Conservation (phyloP, 2,888 invertebrate genomes). For the Tricholauxania praeusta region DNA sequence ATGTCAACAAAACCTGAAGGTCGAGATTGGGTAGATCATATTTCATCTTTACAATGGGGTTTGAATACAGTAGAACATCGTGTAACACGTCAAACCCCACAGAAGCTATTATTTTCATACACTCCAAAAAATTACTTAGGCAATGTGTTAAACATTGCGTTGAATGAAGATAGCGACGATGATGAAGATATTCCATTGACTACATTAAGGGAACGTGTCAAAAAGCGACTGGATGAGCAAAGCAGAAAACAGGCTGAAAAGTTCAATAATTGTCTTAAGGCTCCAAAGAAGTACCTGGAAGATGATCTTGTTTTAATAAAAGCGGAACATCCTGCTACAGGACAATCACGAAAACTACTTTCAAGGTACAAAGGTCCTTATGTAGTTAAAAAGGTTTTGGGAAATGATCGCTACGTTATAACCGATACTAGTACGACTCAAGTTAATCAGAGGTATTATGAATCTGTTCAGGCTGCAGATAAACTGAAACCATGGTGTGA, state of each 20-base stretch:
- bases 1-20: background rate
- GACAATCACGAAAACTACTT: constrained; percentile 27
- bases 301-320: constrained; percentile 32
- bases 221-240: constrained; percentile 24
- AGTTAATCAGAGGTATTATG: constrained; percentile 30
- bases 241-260: constrained; percentile 24
- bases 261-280: constrained; percentile 28
- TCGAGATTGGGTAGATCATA: background rate
- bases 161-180: background rate
- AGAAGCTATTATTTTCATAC: background rate
- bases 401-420: constrained; percentile 29
- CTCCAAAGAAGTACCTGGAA: constrained; percentile 19
- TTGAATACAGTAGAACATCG: background rate
- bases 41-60: background rate
- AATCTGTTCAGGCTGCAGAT: constrained; percentile 33
- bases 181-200: constrained; percentile 16
- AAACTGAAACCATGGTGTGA: constrained; percentile 36
- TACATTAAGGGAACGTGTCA: constrained; percentile 21
- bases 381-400: constrained; percentile 23
- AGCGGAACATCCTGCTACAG: constrained; percentile 26
- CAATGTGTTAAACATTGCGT: background rate
- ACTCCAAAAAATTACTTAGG: background rate
- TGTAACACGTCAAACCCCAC: background rate
- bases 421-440: constrained; percentile 26
- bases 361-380: constrained; percentile 32